Conservation (phyloP, 2,113 vertebrate species). For the Myiozetetes cayanensis region DNA sequence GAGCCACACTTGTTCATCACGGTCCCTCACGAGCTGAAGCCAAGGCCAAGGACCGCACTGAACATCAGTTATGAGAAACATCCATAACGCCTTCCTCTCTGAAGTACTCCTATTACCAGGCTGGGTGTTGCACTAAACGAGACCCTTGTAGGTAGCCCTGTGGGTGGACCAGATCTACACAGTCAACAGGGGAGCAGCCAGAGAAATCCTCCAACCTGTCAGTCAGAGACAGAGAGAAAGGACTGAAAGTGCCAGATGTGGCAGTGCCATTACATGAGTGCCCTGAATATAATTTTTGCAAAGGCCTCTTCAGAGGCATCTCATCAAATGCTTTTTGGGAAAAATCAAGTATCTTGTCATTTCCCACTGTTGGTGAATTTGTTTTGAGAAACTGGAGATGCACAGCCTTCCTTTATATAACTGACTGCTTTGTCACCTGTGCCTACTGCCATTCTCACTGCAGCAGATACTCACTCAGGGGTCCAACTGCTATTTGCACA, state of each 20-base stretch:
- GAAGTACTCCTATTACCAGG: neutral
- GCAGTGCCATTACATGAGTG: neutral
- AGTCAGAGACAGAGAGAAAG: neutral
- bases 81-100: neutral
- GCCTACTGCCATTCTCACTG: neutral
- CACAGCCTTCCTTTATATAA: neutral
- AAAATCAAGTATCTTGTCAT: neutral
- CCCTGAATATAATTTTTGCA: neutral
- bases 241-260: neutral
- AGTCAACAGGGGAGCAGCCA: neutral
- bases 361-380: neutral
- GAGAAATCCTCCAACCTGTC: neutral
- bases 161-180: neutral
- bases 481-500: neutral
- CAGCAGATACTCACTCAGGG: neutral
- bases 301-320: neutral
- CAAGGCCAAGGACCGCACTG: neutral
- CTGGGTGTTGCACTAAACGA: neutral
- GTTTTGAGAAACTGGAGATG: conserved; percentile 1
- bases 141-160: neutral
- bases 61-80: neutral
- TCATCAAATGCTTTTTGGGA: neutral
- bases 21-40: neutral
- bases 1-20: neutral
- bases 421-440: neutral